Conservation (phyloP, 1,140 invertebrate genomes). For the Pachyrhynchus sulphureomaculatus region DNA sequence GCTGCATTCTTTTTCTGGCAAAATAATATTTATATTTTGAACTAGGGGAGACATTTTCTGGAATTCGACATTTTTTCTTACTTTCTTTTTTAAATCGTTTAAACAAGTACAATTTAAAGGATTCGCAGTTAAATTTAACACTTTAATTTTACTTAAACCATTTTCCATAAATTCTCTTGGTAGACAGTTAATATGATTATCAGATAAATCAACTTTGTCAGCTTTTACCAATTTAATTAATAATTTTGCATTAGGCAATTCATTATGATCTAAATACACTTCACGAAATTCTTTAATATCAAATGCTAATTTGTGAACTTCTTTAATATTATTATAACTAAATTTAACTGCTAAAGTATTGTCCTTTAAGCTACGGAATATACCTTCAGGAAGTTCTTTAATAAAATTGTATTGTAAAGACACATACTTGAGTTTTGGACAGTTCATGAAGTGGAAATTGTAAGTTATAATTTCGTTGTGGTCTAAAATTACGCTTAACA, state of each 20-base stretch:
- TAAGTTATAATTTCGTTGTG: slow-evolving; percentile 30
- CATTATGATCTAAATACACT: slow-evolving; percentile 34
- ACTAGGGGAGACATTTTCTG: slow-evolving; percentile 31
- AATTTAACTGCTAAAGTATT: slow-evolving; percentile 22
- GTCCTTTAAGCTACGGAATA: slow-evolving; percentile 25
- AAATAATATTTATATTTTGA: slow-evolving; percentile 24
- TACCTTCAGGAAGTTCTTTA: slow-evolving; percentile 25
- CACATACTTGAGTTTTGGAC: slow-evolving; percentile 20
- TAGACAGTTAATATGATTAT: slow-evolving; percentile 31
- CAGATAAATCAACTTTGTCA: slow-evolving; percentile 30
- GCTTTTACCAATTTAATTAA: slow-evolving; percentile 33
- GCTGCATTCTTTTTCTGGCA: slow-evolving; percentile 13
- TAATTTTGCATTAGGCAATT: slow-evolving; percentile 25
- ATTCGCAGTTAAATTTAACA: slow-evolving; percentile 29
- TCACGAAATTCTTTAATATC: slow-evolving; percentile 28
- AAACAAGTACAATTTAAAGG: slow-evolving; percentile 34
- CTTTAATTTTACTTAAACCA: slow-evolving; percentile 29
- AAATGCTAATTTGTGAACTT: slow-evolving; percentile 28
- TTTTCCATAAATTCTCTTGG: slow-evolving; percentile 35
- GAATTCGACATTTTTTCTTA: slow-evolving; percentile 27
- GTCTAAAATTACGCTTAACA: slow-evolving; percentile 28
- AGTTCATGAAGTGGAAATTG: slow-evolving; percentile 24
- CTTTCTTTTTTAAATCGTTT: slow-evolving; percentile 28
- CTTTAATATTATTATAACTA: slow-evolving; percentile 34
- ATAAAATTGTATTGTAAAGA: slow-evolving; percentile 34